Base-by-base conservation (phyloP, 2,888 invertebrate species). In the Pseudeuparius sepicola region DNA sequence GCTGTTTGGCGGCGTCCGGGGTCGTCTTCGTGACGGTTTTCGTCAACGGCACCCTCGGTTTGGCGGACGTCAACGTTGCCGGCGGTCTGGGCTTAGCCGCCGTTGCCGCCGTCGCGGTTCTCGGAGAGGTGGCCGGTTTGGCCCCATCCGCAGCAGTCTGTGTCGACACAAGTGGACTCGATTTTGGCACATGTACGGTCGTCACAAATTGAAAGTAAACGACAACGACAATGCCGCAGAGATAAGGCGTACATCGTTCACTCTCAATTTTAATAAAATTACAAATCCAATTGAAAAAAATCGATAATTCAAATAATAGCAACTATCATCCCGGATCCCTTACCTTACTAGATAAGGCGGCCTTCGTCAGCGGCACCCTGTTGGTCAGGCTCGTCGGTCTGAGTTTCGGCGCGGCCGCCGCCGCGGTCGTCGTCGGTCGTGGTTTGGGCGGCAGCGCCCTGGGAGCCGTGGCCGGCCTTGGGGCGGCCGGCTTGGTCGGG, bases 1-100 rank as follows among this genome's bases (percentile, higher is more conserved):
- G 71, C 51, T 74, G 75, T 50, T 80, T 80, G 35, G 63, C 61
- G 2, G 57, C 49, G 35, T 60, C 57, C n/a, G n/a, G n/a, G n/a
- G n/a, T n/a, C n/a, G n/a, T 54, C 18, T 52, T 46, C 6, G 51
- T 43, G 4, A 44, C 38, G 6, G 54, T 50, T 31, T 41, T 51
- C 1, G 50, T 48, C n/a, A 50, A 34, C 9, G 55, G 49, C 27
- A 50, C 45, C 37, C 48, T 47, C 10, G 53, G 48, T 30, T 51
- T 50, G 14, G 50, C 35, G 16, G 48, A 32, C 7, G 48, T 37
- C 23, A 47, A 44, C 2, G 50, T 38, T 6, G 53, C 32, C 11
- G 50, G 40, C 12, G 44, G 32, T 30, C 51, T 42, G 4, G 46
- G 37, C 12, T n/a, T n/a, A n/a, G n/a, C n/a, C n/a, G 46, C 36